These are phyloP conservation scores for Carposina sasakii DNA, from an alignment of 1,140 invertebrate species.

Conservation along the genomic window DNA sequence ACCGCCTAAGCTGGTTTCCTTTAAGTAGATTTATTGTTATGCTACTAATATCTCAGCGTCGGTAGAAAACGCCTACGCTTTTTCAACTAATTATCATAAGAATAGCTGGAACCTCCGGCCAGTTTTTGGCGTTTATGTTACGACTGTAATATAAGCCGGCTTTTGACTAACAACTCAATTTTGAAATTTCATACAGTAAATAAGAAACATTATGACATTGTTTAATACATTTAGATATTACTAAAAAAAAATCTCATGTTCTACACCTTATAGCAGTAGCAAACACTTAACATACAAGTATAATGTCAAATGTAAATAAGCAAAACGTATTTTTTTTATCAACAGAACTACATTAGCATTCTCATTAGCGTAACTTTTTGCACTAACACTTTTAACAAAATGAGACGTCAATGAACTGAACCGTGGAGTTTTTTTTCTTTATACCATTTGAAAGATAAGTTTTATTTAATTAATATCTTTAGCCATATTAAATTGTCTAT, in stretches of 20 bases:
- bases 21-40: constrained; percentile 57
- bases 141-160: no score
- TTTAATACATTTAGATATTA: no score
- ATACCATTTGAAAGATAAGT: no score
- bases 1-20: constrained; percentile 47
- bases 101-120: constrained; percentile 45
- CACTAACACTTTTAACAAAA: constrained; percentile 38
- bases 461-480: no score
- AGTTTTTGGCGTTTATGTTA: no score
- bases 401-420: constrained; percentile 40
- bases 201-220: no score
- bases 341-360: constrained; percentile 46
- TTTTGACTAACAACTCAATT: no score
- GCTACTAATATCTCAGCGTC: constrained; percentile 50
- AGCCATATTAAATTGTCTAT: no score
- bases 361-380: constrained; percentile 53
- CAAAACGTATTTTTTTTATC: constrained; percentile 41
- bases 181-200: no score
- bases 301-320: constrained; percentile 64
- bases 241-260: no score
- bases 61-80: constrained; percentile 42
- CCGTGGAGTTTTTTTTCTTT: no score
- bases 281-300: constrained; percentile 44
- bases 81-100: constrained; percentile 61
- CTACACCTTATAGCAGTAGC: constrained; percentile 53